Conservation (phyloP, 1,140 invertebrate species). For the Papilio dardanus region DNA sequence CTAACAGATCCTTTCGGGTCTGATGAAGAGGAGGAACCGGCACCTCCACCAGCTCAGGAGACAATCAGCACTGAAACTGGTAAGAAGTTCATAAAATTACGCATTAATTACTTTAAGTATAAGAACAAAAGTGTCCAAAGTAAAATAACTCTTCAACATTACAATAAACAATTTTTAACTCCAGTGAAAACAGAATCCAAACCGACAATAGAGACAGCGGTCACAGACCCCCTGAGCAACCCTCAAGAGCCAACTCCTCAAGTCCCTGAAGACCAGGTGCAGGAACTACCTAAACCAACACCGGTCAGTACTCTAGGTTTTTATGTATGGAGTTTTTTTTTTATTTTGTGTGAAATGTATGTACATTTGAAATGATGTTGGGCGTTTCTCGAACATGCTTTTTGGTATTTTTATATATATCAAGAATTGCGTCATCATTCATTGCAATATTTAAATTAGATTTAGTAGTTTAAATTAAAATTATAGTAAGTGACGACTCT, state of each 20-base stretch:
- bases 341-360: conserved; percentile 21
- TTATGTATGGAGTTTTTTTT: not conserved
- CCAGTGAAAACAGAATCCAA: conserved; percentile 53
- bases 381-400: too few relatives aligned
- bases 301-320: conserved; percentile 55
- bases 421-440: not conserved
- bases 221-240: conserved; percentile 47
- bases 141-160: too few relatives aligned
- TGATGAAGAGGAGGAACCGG: conserved; percentile 91
- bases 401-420: not conserved
- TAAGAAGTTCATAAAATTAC: conserved; percentile 30
- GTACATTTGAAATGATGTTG: conserved; percentile 38
- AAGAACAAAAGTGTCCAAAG: too few relatives aligned
- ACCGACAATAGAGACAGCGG: conserved; percentile 50
- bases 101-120: not conserved
- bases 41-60: conserved; percentile 38
- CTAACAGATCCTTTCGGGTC: conserved; percentile 95
- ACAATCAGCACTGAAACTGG: conserved; percentile 37
- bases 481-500: too few relatives aligned
- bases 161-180: too few relatives aligned
- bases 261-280: conserved; percentile 43
- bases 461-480: too few relatives aligned
- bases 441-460: not conserved
- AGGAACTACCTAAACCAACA: conserved; percentile 70
- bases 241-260: conserved; percentile 26